Evolutionary conservation across 2,797 vertebrate genomes (phyloP).

Genomic region (Neosilurus mollespiculum): DNA sequence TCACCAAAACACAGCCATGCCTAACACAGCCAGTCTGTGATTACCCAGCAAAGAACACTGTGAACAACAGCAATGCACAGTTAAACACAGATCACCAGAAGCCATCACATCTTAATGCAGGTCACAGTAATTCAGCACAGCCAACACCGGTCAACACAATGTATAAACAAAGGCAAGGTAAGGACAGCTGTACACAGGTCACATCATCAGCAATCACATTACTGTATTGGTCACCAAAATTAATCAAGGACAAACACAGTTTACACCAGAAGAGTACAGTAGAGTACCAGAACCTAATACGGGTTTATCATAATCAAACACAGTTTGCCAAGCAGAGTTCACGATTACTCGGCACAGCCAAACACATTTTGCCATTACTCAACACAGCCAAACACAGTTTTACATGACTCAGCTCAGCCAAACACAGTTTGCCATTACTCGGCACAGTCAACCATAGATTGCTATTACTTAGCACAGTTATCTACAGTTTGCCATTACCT

Average conservation of each 20-base stretch:
- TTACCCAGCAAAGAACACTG: background rate
- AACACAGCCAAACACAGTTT: no score
- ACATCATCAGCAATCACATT: background rate
- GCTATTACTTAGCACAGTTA: background rate
- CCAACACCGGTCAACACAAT: background rate
- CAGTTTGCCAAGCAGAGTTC: no score
- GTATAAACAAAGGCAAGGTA: background rate
- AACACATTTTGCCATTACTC: background rate
- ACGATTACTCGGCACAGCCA: background rate
- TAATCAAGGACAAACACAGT: background rate
- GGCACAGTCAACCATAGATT: background rate
- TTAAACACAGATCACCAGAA: background rate
- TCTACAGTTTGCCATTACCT: background rate
- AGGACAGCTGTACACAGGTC: background rate
- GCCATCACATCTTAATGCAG: background rate
- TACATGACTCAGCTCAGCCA: background rate
- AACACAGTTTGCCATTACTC: no score
- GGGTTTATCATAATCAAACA: background rate
- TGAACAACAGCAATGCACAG: background rate
- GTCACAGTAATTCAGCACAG: background rate
- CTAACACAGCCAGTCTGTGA: background rate
- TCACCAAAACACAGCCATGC: background rate
- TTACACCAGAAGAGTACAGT: no score
- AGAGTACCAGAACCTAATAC: no score
- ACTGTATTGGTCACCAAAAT: background rate